phyloP scores from a whole-genome alignment of 2,113 vertebrate species.

The Lichenostomus cassidix region DNA sequence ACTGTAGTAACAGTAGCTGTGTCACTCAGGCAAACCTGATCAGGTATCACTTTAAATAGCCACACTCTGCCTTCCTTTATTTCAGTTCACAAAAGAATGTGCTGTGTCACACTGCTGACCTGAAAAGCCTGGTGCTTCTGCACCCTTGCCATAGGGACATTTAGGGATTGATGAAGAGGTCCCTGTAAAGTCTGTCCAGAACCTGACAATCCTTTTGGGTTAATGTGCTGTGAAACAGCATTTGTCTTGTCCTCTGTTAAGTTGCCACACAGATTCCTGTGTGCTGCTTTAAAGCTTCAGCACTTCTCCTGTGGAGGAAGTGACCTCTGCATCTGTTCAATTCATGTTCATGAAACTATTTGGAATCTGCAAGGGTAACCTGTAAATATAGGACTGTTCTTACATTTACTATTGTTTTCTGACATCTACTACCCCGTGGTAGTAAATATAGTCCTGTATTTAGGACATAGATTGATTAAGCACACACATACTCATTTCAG shows the following conservation, averaged over 20 bases:
- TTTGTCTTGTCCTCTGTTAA: not conserved
- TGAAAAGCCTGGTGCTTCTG: not conserved
- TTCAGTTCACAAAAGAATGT: not conserved
- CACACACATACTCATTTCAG: not conserved
- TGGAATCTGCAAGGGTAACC: not conserved
- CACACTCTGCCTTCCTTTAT: not conserved
- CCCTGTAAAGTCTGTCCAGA: not conserved
- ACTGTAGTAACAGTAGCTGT: not conserved
- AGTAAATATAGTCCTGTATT: too few species aligned
- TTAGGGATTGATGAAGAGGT: not conserved
- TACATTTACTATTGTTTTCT: not conserved
- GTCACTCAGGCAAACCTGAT: not conserved
- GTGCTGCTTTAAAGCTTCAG: not conserved
- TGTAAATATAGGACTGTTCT: not conserved
- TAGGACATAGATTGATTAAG: not conserved
- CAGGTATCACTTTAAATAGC: slow-evolving; percentile 2
- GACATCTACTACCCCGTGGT: not conserved
- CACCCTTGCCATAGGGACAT: not conserved
- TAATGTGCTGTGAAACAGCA: not conserved
- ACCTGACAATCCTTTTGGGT: not conserved
- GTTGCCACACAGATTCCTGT: not conserved
- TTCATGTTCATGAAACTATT: not conserved
- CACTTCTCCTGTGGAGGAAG: not conserved
- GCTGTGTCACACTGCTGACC: not conserved
- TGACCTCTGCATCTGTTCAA: not conserved